Conservation (phyloP, 2,797 vertebrate genomes). For the Lepidocolaptes lacrymiger region DNA sequence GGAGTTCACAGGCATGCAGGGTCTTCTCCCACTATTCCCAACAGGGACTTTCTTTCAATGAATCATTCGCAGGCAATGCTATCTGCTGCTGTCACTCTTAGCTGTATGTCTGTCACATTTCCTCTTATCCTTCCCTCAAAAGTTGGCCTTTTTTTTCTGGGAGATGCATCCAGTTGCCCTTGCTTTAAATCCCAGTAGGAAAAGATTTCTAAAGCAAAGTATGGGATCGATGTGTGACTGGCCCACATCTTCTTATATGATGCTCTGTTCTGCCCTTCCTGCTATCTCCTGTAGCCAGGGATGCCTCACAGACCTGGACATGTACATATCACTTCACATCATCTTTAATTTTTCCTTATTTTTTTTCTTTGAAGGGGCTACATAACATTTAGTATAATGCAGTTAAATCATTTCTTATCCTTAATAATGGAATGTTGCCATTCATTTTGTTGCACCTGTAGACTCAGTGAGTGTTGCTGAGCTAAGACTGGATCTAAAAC, state of each 20-base stretch:
- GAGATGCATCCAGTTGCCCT: not conserved
- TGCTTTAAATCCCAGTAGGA: not conserved
- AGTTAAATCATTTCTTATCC: not conserved
- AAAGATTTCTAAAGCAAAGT: not conserved
- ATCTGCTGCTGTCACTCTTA: slow-evolving; percentile 27
- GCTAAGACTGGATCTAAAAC: not conserved
- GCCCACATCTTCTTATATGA: rapidly evolving
- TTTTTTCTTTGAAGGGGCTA: not conserved
- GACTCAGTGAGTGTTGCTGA: not conserved
- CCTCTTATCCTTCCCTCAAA: not conserved
- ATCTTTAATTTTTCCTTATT: not conserved
- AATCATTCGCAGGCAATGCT: not conserved
- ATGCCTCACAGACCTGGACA: rapidly evolving
- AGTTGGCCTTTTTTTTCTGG: not conserved
- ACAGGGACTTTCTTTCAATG: not conserved
- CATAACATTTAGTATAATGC: not conserved
- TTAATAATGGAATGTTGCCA: not conserved
- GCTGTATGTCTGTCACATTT: not conserved
- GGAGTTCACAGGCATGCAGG: not conserved
- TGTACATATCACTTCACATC: not conserved
- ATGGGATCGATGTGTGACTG: not conserved
- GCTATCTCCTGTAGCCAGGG: not conserved
- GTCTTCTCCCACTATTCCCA: not conserved
- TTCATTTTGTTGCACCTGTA: not conserved
- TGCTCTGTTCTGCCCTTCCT: not conserved